Percentiles rank a stretch among this genome's conserved stretches.
These are phyloP conservation scores for Musca vetustissima DNA, from an alignment of 1,140 invertebrate genomes.

Conservation along the genomic window DNA sequence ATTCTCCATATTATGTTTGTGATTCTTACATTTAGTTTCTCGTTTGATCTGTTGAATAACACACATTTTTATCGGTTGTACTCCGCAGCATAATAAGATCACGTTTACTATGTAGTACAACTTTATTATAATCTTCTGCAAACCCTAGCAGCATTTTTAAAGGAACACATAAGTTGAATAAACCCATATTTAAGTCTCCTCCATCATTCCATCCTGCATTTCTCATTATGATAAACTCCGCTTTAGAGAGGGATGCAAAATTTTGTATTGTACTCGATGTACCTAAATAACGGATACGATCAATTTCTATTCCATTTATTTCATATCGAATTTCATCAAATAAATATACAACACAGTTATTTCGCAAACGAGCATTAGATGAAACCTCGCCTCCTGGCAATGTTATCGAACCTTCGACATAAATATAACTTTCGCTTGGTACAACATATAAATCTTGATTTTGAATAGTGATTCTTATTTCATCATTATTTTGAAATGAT, in stretches of 20 bases:
- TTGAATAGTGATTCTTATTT: constrained; percentile 50
- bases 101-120: constrained; percentile 56
- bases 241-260: constrained; percentile 25
- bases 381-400: constrained; percentile 31
- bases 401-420: constrained; percentile 42
- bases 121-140: constrained; percentile 57
- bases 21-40: constrained; percentile 36
- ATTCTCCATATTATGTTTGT: constrained; percentile 29
- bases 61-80: constrained; percentile 37
- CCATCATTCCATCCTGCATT: constrained; percentile 11
- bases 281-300: constrained; percentile 53
- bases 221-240: background rate
- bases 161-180: constrained; percentile 52
- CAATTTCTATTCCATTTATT: constrained; percentile 55
- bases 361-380: constrained; percentile 35
- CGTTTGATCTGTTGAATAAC: constrained; percentile 21
- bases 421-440: constrained; percentile 43
- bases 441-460: constrained; percentile 52
- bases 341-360: no score
- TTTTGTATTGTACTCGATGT: constrained; percentile 53
- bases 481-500: constrained; percentile 47
- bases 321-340: constrained; percentile 58
- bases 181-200: constrained; percentile 29
- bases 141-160: constrained; percentile 54
- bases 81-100: constrained; percentile 55